phyloP scores from a whole-genome alignment of 1,140 invertebrate genomes.

The Aradophagus sp. region DNA sequence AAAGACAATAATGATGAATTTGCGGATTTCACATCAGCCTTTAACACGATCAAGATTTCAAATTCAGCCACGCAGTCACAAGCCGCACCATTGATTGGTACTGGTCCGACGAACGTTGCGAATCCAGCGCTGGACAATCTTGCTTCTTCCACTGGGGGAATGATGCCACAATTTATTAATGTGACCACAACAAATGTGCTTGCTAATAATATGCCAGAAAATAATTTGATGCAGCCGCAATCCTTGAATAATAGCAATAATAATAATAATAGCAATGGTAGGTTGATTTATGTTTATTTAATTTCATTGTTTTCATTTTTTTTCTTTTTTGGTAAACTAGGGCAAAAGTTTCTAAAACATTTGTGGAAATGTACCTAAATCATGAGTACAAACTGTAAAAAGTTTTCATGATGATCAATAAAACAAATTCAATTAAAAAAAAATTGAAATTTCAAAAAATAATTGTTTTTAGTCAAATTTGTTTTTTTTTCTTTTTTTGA shows the following conservation, averaged over 20 bases:
- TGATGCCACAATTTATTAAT: conserved; percentile 38
- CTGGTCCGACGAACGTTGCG: conserved; percentile 56
- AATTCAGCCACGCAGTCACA: conserved; percentile 33
- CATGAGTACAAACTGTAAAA: too few relatives aligned
- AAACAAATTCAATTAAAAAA: too few relatives aligned
- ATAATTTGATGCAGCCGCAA: conserved; percentile 63
- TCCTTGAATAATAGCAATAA: conserved; percentile 62
- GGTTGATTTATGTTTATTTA: too few relatives aligned
- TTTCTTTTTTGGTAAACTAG: too few relatives aligned
- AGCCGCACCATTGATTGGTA: conserved; percentile 54
- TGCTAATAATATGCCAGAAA: conserved; percentile 52
- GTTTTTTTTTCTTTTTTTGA: too few relatives aligned
- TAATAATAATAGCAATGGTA: conserved; percentile 62
- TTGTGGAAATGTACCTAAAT: too few relatives aligned
- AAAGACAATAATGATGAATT: conserved; percentile 78
- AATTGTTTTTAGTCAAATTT: too few relatives aligned
- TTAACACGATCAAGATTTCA: conserved; percentile 70
- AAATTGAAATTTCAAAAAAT: too few relatives aligned
- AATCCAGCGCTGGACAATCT: conserved; percentile 61
- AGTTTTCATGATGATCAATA: too few relatives aligned
- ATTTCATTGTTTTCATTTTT: too few relatives aligned
- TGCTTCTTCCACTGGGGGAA: conserved; percentile 41
- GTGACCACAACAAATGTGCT: conserved; percentile 22
- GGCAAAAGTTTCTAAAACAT: too few relatives aligned
- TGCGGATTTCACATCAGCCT: conserved; percentile 85